Conservation (phyloP, 2,113 vertebrate genomes). For the Mobula hypostoma region DNA sequence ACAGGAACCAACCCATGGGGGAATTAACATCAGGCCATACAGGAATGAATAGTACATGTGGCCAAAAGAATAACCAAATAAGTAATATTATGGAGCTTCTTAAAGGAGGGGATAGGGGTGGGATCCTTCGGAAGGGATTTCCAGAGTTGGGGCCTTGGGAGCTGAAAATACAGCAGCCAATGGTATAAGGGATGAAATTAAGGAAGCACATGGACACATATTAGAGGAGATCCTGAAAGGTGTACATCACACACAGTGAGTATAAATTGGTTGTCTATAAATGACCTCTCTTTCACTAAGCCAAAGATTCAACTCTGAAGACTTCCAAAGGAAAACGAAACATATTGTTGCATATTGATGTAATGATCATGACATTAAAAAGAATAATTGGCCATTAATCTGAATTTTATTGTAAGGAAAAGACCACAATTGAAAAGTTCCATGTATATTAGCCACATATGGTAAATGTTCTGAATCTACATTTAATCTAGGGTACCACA, state of each 20-base stretch:
- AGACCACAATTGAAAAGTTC: too few species aligned
- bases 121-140: background rate
- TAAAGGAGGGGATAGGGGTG: background rate
- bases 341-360: background rate
- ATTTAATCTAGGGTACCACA: conserved; percentile 38
- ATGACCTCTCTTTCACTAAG: background rate
- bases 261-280: background rate
- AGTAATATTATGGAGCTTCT: background rate
- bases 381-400: background rate
- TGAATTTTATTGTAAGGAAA: background rate
- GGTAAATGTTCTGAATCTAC: conserved; percentile 38
- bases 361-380: background rate
- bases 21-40: background rate
- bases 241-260: background rate
- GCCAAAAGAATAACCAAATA: background rate
- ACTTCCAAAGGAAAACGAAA: background rate
- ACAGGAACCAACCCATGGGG: background rate
- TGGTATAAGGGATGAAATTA: background rate
- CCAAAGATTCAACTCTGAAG: background rate
- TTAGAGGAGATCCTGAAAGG: background rate
- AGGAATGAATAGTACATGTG: background rate
- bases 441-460: background rate
- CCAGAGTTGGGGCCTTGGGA: background rate
- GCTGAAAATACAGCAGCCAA: background rate
- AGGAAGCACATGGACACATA: background rate